Conservation (phyloP, 1,140 invertebrate genomes). For the Triops longicaudatus region DNA sequence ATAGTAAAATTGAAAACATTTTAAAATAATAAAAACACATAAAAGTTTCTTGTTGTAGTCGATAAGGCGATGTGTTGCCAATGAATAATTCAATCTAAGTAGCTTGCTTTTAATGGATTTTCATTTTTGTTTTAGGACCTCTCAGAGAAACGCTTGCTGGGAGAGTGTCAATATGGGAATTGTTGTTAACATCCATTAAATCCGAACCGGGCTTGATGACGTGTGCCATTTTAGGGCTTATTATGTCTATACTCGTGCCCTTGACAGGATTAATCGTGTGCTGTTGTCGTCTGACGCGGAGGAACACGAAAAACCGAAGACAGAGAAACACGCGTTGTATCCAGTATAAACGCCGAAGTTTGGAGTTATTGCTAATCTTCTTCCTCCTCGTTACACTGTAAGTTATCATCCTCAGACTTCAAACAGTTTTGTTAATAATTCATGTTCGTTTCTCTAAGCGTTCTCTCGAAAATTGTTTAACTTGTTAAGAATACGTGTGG, state of each 20-base stretch:
- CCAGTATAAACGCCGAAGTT: not conserved
- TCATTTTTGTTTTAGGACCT: not conserved
- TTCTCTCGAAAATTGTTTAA: no score
- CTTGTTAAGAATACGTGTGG: no score
- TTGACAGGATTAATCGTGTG: conserved; percentile 6
- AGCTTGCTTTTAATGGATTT: not conserved
- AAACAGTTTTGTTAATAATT: not conserved
- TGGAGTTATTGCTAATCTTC: not conserved
- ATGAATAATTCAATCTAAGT: not conserved
- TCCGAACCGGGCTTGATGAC: conserved; percentile 3
- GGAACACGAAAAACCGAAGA: not conserved
- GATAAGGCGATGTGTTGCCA: no score
- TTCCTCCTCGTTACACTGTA: not conserved
- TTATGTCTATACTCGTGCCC: conserved; percentile 1
- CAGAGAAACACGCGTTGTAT: not conserved
- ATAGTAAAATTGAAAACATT: no score
- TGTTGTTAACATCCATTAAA: not conserved
- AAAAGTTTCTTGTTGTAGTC: no score
- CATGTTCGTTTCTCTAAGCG: no score
- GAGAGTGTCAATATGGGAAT: not conserved
- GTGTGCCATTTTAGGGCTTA: conserved; percentile 11
- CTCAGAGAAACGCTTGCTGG: not conserved
- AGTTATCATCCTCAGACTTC: not conserved
- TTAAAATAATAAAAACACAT: no score
- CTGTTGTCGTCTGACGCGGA: not conserved